Conservation (phyloP, 2,113 vertebrate species). For the Cariama cristata region DNA sequence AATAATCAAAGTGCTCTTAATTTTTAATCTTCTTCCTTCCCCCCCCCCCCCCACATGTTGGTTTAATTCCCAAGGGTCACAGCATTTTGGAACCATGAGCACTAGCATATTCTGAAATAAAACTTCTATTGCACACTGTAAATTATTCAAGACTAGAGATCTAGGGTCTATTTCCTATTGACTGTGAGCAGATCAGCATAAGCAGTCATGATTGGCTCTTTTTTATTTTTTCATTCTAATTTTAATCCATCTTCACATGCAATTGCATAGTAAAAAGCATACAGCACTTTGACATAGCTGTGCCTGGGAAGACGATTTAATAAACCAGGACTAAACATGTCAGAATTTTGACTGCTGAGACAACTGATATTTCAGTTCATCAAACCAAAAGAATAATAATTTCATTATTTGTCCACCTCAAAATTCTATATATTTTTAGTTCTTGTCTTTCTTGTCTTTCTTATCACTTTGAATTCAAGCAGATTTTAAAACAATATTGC, state of each 20-base stretch:
- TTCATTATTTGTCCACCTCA: not conserved
- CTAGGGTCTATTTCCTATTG: not conserved
- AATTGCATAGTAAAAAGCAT: not conserved
- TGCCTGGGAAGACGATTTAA: not conserved
- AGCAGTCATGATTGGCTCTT: not conserved
- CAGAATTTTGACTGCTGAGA: not conserved
- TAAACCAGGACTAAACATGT: not conserved
- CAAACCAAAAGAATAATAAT: not conserved
- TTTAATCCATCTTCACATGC: not conserved
- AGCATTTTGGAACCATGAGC: not conserved
- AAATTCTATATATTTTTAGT: not conserved
- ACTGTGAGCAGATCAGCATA: not conserved
- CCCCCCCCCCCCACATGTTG: conserved; percentile 29
- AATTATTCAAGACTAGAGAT: not conserved
- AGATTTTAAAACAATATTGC: not conserved
- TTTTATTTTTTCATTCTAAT: not conserved
- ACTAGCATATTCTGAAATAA: conserved; percentile 2
- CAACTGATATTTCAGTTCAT: not conserved
- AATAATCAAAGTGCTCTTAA: conserved; percentile 66
- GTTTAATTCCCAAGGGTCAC: conserved; percentile 19
- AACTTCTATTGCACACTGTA: not conserved
- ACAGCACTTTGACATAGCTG: not conserved
- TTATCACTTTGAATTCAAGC: not conserved
- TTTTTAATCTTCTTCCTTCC: conserved; percentile 46
- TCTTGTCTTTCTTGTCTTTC: not conserved